A percentile compares a stretch with the other conserved stretches of the same genome.
phyloP scores from a whole-genome alignment of 2,113 vertebrate species.

The Grantiella picta region DNA sequence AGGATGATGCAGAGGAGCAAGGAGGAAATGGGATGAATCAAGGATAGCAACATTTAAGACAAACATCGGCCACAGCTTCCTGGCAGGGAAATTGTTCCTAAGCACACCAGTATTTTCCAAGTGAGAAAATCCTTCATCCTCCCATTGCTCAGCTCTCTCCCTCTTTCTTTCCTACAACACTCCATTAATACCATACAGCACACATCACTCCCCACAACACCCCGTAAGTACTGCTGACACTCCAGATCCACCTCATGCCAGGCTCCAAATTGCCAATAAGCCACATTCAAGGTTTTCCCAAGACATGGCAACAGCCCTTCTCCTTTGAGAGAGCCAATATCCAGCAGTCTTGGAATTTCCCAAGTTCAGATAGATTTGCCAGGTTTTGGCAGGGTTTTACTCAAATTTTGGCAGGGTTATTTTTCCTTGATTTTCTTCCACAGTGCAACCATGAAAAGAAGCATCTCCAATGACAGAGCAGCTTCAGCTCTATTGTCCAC shows the following conservation, averaged over 20 bases:
- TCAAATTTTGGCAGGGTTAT: background rate
- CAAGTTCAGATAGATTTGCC: background rate
- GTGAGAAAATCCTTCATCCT: background rate
- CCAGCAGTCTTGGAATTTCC: background rate
- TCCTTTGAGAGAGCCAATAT: background rate
- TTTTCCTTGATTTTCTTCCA: background rate
- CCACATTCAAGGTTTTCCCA: background rate
- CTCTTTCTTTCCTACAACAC: background rate
- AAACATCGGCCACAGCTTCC: background rate
- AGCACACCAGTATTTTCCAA: background rate
- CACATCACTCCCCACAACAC: background rate
- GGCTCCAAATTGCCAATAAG: background rate
- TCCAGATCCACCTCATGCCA: fast-evolving
- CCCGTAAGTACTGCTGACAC: background rate
- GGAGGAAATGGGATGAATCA: background rate
- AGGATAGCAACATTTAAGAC: background rate
- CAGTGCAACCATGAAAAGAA: background rate
- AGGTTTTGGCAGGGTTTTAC: background rate
- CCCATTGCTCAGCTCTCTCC: background rate
- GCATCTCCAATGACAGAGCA: background rate
- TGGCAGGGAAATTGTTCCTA: background rate
- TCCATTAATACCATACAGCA: background rate
- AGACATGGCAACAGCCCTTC: fast-evolving
- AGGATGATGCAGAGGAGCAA: background rate
- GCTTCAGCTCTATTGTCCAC: background rate